These are phyloP conservation scores for Melanotaenia duboulayi DNA, from an alignment of 2,113 vertebrate species.

Conservation along the genomic window DNA sequence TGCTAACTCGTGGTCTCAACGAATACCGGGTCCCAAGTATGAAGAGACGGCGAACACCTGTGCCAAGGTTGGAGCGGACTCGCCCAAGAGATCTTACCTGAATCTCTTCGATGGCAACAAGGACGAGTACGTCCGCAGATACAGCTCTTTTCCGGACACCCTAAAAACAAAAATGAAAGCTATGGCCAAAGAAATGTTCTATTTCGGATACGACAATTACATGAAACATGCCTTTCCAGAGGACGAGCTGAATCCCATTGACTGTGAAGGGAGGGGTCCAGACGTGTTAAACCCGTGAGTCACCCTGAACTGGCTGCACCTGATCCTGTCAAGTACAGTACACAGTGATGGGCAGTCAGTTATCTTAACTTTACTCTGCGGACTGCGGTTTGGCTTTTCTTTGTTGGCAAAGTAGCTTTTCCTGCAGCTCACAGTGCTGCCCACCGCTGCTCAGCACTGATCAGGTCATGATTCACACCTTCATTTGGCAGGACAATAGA, in stretches of 20 bases:
- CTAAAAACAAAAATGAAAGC: slow-evolving; percentile 88
- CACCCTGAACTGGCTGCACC: slow-evolving; percentile 7
- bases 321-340: not conserved
- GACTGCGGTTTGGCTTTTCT: slow-evolving; percentile 18
- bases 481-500: too few relatives aligned
- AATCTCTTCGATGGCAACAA: slow-evolving; percentile 76
- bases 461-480: not conserved
- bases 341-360: not conserved
- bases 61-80: slow-evolving; percentile 53
- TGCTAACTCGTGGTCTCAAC: slow-evolving; percentile 73
- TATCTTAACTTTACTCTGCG: slow-evolving; percentile 24
- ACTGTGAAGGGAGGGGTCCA: slow-evolving; percentile 93
- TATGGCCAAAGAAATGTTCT: slow-evolving; percentile 94
- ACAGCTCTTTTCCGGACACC: slow-evolving; percentile 88
- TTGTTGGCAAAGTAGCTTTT: slow-evolving; percentile 2
- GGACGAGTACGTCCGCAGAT: slow-evolving; percentile 91
- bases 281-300: slow-evolving; percentile 94
- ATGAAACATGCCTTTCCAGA: slow-evolving; percentile 95
- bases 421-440: slow-evolving; percentile 7
- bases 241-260: slow-evolving; percentile 96
- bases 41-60: slow-evolving; percentile 62
- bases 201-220: slow-evolving; percentile 96
- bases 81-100: slow-evolving; percentile 74
- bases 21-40: slow-evolving; percentile 50
- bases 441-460: not conserved